Conservation (phyloP, 30 jellyfish, hydroid and myxozoan species). For the Phacellophora camtschatica region DNA sequence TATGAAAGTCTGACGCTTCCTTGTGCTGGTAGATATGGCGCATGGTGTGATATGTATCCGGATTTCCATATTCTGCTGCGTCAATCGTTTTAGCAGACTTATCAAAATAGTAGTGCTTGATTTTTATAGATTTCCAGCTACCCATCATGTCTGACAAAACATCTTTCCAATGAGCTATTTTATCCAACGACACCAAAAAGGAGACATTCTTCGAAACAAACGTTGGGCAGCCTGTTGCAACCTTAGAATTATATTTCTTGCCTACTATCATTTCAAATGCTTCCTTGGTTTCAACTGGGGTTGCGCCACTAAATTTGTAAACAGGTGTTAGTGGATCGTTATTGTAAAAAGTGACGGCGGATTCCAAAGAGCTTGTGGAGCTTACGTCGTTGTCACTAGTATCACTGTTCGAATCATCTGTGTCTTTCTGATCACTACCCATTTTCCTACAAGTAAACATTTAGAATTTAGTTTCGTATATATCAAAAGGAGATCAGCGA, state of each 20-base stretch:
- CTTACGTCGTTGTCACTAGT: background rate
- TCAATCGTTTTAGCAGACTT: background rate
- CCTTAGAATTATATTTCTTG: background rate
- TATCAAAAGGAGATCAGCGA: too few relatives aligned
- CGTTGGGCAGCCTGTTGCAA: background rate
- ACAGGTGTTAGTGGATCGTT: slow-evolving; percentile 2
- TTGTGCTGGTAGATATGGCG: background rate
- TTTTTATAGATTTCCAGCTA: background rate
- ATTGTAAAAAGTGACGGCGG: background rate
- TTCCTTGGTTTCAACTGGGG: background rate
- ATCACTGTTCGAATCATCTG: background rate
- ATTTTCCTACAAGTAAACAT: background rate
- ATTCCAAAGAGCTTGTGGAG: background rate
- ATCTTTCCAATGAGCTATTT: background rate
- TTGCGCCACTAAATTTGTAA: background rate
- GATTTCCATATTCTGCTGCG: background rate
- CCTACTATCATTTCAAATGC: background rate
- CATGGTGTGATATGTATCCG: background rate
- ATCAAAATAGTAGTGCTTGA: background rate
- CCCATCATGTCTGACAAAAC: slow-evolving; percentile 3
- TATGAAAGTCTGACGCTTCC: slow-evolving; percentile 1
- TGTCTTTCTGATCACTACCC: background rate
- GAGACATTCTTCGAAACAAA: background rate
- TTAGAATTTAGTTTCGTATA: too few relatives aligned
- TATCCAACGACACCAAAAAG: background rate